Conservation (phyloP, 1,140 invertebrate genomes). For the Hypothenemus hampei region DNA sequence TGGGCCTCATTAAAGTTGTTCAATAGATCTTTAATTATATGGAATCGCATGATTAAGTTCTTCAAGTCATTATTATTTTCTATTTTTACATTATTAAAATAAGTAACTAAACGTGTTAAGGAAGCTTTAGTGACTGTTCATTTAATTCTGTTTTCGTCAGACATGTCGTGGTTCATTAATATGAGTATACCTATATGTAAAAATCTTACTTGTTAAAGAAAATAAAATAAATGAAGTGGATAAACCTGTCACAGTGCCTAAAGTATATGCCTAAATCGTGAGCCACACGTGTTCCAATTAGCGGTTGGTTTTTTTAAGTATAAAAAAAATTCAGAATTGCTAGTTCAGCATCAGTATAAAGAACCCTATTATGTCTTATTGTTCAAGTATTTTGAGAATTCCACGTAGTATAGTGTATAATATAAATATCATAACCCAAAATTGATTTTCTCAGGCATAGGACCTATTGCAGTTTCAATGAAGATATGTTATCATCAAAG, state of each 20-base stretch:
- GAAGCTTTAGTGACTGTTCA: background rate
- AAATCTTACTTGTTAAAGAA: background rate
- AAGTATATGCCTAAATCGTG: background rate
- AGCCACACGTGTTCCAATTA: background rate
- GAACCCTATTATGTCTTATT: background rate
- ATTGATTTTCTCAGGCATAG: too few species aligned
- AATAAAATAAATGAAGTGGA: too few species aligned
- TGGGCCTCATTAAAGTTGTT: conserved; percentile 6
- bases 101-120: conserved; percentile 1
- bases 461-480: too few species aligned
- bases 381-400: conserved; percentile 6
- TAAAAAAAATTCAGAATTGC: background rate
- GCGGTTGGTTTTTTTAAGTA: background rate
- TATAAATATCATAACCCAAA: too few species aligned
- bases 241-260: too few species aligned
- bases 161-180: background rate
- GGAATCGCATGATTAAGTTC: background rate
- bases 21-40: background rate
- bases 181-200: background rate
- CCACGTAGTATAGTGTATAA: too few species aligned
- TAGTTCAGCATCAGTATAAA: too few species aligned
- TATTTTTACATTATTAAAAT: conserved; percentile 6
- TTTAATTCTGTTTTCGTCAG: conserved; percentile 6
- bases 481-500: too few species aligned
- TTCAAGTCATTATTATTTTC: background rate